Evolutionary conservation across 2,797 vertebrate species (phyloP).

Genomic region (Pseudopleuronectes americanus): DNA sequence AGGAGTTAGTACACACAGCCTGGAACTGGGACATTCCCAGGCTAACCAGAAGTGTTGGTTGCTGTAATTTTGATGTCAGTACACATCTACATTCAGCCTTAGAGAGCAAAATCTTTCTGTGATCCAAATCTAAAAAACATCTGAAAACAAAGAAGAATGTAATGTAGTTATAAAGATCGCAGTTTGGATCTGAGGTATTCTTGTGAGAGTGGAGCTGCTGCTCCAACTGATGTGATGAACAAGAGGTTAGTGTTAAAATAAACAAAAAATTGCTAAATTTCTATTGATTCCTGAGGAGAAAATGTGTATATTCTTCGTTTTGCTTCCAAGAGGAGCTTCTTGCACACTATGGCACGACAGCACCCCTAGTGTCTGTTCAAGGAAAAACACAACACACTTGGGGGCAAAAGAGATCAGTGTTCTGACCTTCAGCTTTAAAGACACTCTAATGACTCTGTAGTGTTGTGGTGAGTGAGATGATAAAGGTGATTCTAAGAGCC

Average conservation of each 20-base stretch:
- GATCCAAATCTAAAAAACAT: too few relatives aligned
- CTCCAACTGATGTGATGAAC: conserved; percentile 6
- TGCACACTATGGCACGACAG: conserved; percentile 24
- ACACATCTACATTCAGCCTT: conserved; percentile 10
- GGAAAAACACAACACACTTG: conserved; percentile 5
- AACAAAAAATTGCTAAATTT: neutral
- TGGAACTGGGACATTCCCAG: too few relatives aligned
- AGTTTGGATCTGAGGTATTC: conserved; percentile 6
- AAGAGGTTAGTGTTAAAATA: conserved; percentile 3
- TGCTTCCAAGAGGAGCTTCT: conserved; percentile 10
- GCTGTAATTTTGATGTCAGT: too few relatives aligned
- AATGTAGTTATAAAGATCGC: neutral
- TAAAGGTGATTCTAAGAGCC: neutral
- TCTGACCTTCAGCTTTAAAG: conserved; percentile 13
- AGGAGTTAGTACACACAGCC: too few relatives aligned
- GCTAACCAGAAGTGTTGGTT: too few relatives aligned
- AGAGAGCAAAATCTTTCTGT: conserved; percentile 2
- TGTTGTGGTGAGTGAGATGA: conserved; percentile 4
- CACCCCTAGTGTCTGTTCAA: conserved; percentile 39
- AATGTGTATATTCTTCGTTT: neutral
- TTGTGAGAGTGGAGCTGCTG: neutral
- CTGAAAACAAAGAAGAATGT: neutral
- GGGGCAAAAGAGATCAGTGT: conserved; percentile 4
- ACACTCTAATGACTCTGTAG: conserved; percentile 1
- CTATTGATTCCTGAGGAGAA: neutral